These are phyloP conservation scores for Cotesia chilonis DNA, from an alignment of 1,140 invertebrate genomes.

Conservation along the genomic window DNA sequence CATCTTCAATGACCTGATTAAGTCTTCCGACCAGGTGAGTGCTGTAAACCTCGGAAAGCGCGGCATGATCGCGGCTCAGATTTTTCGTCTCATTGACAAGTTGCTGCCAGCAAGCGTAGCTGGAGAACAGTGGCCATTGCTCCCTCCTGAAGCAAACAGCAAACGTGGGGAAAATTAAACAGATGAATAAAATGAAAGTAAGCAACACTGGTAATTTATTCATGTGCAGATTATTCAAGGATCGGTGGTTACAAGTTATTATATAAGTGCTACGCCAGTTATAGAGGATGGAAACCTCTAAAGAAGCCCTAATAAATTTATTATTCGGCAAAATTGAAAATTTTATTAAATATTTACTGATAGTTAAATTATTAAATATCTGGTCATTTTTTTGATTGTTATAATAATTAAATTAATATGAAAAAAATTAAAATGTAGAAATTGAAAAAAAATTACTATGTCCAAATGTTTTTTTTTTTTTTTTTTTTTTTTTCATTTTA, in stretches of 20 bases:
- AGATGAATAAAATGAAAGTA: not conserved
- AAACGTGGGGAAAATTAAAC: conserved; percentile 30
- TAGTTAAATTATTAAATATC: too few relatives aligned
- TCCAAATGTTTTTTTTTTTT: too few relatives aligned
- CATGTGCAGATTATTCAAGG: too few relatives aligned
- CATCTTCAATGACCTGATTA: conserved; percentile 87
- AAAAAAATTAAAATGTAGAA: too few relatives aligned
- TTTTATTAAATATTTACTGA: too few relatives aligned
- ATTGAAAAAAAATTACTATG: too few relatives aligned
- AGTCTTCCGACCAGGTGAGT: conserved; percentile 84
- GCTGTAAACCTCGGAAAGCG: conserved; percentile 87
- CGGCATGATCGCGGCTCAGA: conserved; percentile 86
- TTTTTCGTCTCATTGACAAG: conserved; percentile 87
- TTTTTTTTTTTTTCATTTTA: too few relatives aligned
- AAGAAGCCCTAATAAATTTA: conserved; percentile 16
- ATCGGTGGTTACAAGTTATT: too few relatives aligned
- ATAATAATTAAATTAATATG: too few relatives aligned
- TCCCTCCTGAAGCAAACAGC: conserved; percentile 76
- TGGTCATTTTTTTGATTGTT: too few relatives aligned
- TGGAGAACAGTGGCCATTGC: conserved; percentile 91
- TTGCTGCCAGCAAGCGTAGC: conserved; percentile 91
- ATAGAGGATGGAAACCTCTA: not conserved
- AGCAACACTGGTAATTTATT: not conserved
- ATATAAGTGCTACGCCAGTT: too few relatives aligned
- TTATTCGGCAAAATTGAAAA: too few relatives aligned